These are phyloP conservation scores for Calliphora vomitoria DNA, from an alignment of 2,888 invertebrate species.

Conservation along the genomic window DNA sequence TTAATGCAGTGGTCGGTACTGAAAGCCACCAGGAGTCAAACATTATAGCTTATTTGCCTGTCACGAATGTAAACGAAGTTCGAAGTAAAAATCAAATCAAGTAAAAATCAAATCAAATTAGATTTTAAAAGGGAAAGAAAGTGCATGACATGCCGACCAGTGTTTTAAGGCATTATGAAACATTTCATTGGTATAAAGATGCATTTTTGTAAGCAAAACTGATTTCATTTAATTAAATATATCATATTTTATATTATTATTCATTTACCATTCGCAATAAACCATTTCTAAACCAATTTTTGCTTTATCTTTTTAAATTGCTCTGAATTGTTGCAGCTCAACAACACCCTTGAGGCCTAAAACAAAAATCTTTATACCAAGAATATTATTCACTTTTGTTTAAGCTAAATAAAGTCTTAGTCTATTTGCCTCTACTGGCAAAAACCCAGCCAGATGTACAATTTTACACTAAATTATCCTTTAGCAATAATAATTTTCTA, in stretches of 20 bases:
- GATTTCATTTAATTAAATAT: too few relatives aligned
- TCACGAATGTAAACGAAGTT: too few relatives aligned
- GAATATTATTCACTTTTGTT: conserved; percentile 26
- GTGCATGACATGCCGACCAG: too few relatives aligned
- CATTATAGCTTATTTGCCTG: too few relatives aligned
- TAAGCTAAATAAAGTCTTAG: background rate
- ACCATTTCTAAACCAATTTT: background rate
- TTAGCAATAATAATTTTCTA: conserved; percentile 53
- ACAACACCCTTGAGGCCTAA: conserved; percentile 27
- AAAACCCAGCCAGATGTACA: conserved; percentile 74
- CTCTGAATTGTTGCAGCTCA: background rate
- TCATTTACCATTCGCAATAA: background rate
- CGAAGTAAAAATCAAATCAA: too few relatives aligned
- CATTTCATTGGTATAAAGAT: too few relatives aligned
- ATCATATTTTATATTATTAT: background rate
- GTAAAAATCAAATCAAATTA: too few relatives aligned
- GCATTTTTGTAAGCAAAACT: too few relatives aligned
- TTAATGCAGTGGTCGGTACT: too few relatives aligned
- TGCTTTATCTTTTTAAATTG: background rate
- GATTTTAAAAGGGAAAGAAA: too few relatives aligned
- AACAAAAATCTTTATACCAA: conserved; percentile 35
- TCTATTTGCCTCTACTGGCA: conserved; percentile 13
- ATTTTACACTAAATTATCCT: conserved; percentile 69
- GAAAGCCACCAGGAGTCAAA: too few relatives aligned
- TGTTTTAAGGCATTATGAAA: too few relatives aligned